Evolutionary conservation across 2,888 invertebrate genomes (phyloP).

Genomic region (Himalopsyche anomala): DNA sequence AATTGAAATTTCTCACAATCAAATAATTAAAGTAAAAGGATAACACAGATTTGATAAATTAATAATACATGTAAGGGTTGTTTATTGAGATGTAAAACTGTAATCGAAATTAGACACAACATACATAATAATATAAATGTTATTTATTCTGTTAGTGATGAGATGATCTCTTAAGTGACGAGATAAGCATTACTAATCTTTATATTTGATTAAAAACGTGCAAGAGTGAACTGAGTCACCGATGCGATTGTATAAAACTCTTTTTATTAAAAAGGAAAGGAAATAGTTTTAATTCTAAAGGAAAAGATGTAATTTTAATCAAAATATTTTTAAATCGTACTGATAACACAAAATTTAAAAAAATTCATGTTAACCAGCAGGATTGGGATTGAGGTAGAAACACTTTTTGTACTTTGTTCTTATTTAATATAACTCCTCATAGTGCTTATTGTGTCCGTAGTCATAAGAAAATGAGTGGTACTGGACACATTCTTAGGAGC

Average conservation of each 20-base stretch:
- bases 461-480: constrained; percentile 60
- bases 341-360: constrained; percentile 49
- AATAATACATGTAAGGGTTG: neutral
- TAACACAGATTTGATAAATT: constrained; percentile 7
- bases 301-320: constrained; percentile 33
- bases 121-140: constrained; percentile 7
- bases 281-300: constrained; percentile 11
- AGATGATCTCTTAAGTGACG: neutral
- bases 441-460: constrained; percentile 50
- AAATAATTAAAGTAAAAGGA: neutral
- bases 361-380: constrained; percentile 61
- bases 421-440: constrained; percentile 63
- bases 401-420: constrained; percentile 65
- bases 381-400: constrained; percentile 65
- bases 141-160: constrained; percentile 14
- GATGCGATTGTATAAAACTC: constrained; percentile 13
- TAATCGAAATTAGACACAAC: constrained; percentile 7
- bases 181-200: constrained; percentile 9
- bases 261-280: constrained; percentile 21
- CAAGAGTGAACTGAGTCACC: neutral
- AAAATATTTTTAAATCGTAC: constrained; percentile 36
- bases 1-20: neutral
- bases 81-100: neutral
- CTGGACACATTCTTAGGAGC: constrained; percentile 61
- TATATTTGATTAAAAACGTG: constrained; percentile 19